Conservation (phyloP, 2,113 vertebrate genomes). For the Dolichallabes microphthalmus region DNA sequence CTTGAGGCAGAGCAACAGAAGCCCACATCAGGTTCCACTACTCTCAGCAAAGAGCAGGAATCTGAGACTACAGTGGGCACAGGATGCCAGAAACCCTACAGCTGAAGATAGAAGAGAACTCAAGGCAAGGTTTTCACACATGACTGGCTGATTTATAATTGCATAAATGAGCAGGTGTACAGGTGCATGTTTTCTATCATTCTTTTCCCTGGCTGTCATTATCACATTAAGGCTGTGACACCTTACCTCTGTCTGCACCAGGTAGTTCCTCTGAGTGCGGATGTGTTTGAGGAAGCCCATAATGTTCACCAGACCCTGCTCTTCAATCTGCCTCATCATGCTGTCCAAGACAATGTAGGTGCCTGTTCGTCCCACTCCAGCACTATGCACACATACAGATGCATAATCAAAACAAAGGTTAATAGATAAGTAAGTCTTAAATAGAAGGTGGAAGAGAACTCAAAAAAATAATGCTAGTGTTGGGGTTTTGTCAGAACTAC, state of each 20-base stretch:
- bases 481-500: not conserved
- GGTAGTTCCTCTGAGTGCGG: constrained; percentile 90
- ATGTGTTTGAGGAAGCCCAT: constrained; percentile 94
- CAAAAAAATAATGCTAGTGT: not conserved
- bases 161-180: not conserved
- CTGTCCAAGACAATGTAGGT: constrained; percentile 95
- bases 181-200: not conserved
- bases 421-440: not conserved
- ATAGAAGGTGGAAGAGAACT: not conserved
- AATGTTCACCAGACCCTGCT: constrained; percentile 83
- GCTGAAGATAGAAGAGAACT: not conserved
- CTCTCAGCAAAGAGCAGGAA: not conserved
- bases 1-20: not conserved
- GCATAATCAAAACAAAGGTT: not conserved
- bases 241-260: constrained; percentile 96
- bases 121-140: not conserved
- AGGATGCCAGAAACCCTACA: not conserved
- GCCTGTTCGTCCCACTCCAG: constrained; percentile 91
- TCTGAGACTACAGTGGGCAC: not conserved
- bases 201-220: not conserved
- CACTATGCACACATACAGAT: constrained; percentile 71
- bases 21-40: not conserved
- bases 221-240: not conserved
- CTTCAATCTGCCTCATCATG: constrained; percentile 90
- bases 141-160: not conserved